Conservation (phyloP, 2,113 vertebrate species). For the Cephalopterus ornatus region DNA sequence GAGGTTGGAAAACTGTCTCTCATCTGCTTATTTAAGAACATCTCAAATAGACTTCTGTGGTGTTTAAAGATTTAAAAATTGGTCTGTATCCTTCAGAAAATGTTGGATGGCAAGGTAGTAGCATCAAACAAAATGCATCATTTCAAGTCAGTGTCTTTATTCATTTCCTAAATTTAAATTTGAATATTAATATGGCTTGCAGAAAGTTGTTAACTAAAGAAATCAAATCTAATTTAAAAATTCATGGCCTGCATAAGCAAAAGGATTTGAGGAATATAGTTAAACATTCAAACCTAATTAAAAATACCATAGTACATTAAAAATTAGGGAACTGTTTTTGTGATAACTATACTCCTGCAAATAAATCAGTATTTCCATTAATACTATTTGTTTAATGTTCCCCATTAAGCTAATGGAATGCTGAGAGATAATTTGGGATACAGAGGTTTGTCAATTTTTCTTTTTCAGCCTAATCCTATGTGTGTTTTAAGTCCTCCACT, state of each 20-base stretch:
- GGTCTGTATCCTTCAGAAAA: background rate
- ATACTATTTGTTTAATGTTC: conserved; percentile 26
- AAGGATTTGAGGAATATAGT: conserved; percentile 18
- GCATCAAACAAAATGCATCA: conserved; percentile 8
- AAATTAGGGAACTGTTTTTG: conserved; percentile 54
- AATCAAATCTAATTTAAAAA: conserved; percentile 64
- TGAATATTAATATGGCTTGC: conserved; percentile 47
- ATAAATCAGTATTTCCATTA: conserved; percentile 31
- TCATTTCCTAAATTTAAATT: background rate
- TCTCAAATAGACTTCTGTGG: background rate
- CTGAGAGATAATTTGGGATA: background rate
- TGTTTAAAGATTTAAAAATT: background rate
- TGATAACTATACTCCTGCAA: conserved; percentile 15
- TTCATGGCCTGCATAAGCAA: background rate
- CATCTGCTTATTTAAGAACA: background rate
- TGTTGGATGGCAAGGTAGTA: background rate
- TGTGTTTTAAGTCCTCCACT: background rate
- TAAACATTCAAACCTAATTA: conserved; percentile 36
- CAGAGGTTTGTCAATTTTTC: background rate
- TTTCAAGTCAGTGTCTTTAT: conserved; percentile 37
- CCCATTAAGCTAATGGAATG: conserved; percentile 25
- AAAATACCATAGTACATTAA: conserved; percentile 2
- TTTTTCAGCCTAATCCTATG: conserved; percentile 28
- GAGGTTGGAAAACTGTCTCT: background rate
- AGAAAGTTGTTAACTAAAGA: conserved; percentile 19